Conservation (phyloP, 2,888 invertebrate species). For the Linhomoeus sp. region DNA sequence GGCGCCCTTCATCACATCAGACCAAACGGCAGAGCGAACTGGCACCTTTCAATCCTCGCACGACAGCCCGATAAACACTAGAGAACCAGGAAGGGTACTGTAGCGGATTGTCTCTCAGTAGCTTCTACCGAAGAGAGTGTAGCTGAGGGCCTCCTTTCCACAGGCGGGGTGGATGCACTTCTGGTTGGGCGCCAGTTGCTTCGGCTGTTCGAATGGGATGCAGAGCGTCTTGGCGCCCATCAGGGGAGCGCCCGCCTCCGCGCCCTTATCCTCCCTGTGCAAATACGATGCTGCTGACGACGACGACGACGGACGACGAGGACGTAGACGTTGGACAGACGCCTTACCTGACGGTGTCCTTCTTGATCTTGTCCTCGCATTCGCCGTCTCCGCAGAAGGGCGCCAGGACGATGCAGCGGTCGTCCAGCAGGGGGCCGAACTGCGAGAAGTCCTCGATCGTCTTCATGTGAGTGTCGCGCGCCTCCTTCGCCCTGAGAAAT, state of each 20-base stretch:
- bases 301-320: background rate
- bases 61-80: too few relatives aligned
- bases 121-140: constrained; percentile 84
- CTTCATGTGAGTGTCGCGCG: constrained; percentile 50
- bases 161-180: constrained; percentile 76
- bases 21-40: too few relatives aligned
- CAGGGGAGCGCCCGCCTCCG: constrained; percentile 59
- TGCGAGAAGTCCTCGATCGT: constrained; percentile 54
- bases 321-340: background rate
- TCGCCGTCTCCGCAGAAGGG: constrained; percentile 76
- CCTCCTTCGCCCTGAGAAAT: constrained; percentile 46
- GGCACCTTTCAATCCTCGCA: too few relatives aligned
- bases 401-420: constrained; percentile 68
- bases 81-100: too few relatives aligned
- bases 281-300: constrained; percentile 8
- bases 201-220: constrained; percentile 73
- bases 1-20: too few relatives aligned
- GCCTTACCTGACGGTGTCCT: constrained; percentile 63
- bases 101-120: too few relatives aligned
- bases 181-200: constrained; percentile 34
- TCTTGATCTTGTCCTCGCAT: constrained; percentile 89
- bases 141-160: constrained; percentile 53
- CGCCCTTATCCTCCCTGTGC: constrained; percentile 44
- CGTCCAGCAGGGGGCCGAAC: constrained; percentile 56
- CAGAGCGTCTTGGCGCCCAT: constrained; percentile 99